phyloP scores from a whole-genome alignment of 1,140 invertebrate species.

The Cryptotermes secundus region DNA sequence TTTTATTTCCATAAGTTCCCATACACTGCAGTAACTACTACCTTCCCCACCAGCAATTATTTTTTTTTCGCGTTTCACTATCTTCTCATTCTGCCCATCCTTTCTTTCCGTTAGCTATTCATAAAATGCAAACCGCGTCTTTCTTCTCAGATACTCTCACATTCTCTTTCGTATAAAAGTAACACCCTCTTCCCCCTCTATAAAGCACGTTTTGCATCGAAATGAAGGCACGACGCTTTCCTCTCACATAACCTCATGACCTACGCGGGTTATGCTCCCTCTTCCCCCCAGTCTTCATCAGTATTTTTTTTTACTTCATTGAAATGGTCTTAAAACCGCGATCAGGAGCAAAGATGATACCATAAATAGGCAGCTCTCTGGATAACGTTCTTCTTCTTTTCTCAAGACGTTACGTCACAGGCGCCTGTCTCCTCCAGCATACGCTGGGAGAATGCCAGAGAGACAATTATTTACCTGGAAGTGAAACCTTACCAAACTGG shows the following conservation, averaged over 20 bases:
- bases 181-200: background rate
- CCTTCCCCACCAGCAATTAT: constrained; percentile 8
- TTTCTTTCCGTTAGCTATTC: constrained; percentile 32
- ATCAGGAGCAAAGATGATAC: background rate
- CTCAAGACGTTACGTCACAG: too few species aligned
- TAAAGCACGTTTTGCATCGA: background rate
- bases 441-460: too few species aligned
- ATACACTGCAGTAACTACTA: background rate
- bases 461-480: too few species aligned
- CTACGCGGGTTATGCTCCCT: background rate
- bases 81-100: background rate
- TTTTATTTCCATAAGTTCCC: background rate
- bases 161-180: constrained; percentile 6
- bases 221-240: constrained; percentile 8
- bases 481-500: too few species aligned
- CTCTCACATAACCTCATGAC: background rate
- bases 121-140: constrained; percentile 36
- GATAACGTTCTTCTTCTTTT: background rate
- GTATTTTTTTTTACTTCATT: background rate
- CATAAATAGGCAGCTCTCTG: background rate
- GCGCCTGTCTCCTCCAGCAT: too few species aligned
- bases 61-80: background rate
- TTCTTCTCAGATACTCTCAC: constrained; percentile 21
- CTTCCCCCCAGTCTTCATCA: background rate
- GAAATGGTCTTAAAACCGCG: background rate